These are phyloP conservation scores for Bruchidius siliquastri DNA, from an alignment of 2,888 invertebrate genomes.

Conservation along the genomic window DNA sequence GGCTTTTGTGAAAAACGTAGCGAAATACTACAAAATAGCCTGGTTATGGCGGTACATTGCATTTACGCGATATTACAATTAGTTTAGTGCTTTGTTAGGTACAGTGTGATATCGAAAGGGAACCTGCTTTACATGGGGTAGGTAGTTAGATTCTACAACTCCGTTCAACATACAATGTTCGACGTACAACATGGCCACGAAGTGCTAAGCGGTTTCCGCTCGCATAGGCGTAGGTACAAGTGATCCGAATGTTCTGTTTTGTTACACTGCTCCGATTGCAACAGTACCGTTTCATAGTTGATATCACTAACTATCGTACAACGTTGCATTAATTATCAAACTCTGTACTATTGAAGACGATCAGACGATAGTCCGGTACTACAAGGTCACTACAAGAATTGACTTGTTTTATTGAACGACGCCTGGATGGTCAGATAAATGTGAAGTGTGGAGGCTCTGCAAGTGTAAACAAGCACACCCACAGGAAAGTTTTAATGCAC, in stretches of 20 bases:
- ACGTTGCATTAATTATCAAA: too few relatives aligned
- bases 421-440: not conserved
- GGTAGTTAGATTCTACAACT: not conserved
- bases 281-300: not conserved
- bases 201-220: not conserved
- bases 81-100: not conserved
- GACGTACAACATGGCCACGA: not conserved
- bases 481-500: too few relatives aligned
- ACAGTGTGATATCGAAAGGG: not conserved
- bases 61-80: not conserved
- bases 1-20: not conserved
- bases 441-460: too few relatives aligned
- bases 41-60: not conserved
- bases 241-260: not conserved
- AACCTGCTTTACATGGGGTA: not conserved
- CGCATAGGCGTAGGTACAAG: not conserved
- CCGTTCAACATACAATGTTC: not conserved
- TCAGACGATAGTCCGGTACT: too few relatives aligned
- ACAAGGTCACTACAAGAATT: not conserved
- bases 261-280: not conserved
- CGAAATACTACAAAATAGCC: not conserved
- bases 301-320: too few relatives aligned
- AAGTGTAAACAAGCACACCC: too few relatives aligned
- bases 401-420: slow-evolving; percentile 4
- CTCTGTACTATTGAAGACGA: too few relatives aligned